Conservation (phyloP, 30 jellyfish, hydroid and myxozoan genomes). For the Cassiopea xamachana region DNA sequence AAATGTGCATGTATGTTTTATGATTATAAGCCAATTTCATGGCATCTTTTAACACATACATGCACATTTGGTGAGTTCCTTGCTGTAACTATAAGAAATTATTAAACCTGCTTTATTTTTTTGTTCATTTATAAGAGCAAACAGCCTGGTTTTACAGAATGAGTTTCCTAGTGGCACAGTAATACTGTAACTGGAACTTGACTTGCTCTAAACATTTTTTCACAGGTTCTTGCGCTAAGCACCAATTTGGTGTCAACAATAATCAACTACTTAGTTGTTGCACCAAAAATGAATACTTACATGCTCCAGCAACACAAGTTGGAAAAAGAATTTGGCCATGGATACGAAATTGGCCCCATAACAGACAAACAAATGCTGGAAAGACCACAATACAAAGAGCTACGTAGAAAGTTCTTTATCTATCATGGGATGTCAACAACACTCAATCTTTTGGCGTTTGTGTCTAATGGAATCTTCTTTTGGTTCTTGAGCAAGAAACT, state of each 20-base stretch:
- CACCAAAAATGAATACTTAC: constrained; percentile 53
- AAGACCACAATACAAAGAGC: constrained; percentile 58
- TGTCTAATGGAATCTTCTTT: constrained; percentile 56
- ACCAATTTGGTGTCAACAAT: constrained; percentile 37
- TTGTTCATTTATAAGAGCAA: no score
- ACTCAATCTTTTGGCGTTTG: constrained; percentile 64
- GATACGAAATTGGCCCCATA: constrained; percentile 78
- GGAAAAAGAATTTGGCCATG: constrained; percentile 82
- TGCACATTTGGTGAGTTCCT: no score
- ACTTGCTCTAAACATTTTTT: background rate
- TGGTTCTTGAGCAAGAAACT: constrained; percentile 67
- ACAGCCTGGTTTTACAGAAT: no score
- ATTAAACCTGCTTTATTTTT: no score
- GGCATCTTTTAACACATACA: no score
- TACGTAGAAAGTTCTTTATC: constrained; percentile 62
- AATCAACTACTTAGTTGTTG: constrained; percentile 44
- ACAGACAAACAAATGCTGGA: constrained; percentile 49
- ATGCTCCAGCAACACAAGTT: constrained; percentile 63
- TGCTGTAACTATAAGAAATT: no score
- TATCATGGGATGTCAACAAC: constrained; percentile 70
- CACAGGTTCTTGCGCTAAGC: constrained; percentile 55
- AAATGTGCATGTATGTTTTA: no score
- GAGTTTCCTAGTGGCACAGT: no score
- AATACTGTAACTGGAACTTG: background rate
- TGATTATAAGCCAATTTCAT: no score